Base-by-base conservation (phyloP, 2,113 vertebrate genomes). In the Pterocles orientalis region DNA sequence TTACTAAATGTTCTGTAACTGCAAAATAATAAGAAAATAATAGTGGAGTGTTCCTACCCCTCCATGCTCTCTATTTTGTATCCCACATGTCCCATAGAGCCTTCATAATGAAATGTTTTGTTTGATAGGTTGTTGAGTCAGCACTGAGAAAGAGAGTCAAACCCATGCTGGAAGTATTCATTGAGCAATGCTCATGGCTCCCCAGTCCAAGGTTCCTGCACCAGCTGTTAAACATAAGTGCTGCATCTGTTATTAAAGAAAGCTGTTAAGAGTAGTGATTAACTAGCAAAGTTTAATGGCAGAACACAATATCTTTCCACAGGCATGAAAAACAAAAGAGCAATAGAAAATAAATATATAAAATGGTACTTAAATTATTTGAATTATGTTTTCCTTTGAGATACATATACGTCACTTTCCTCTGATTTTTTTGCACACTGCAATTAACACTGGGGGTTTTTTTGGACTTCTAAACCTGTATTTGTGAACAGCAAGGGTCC, bases 21-120 rank as follows among this genome's bases (percentile, higher is more conserved):
- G 53, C 65, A 92, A 95, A 95, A 95, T 92, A 95, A 92, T 77
- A 92, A 88, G 90, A 88, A 97, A 94, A 96, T 94, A 95, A 96
- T 41, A 79, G 57, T 68, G 69, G 72, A 91, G 70, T 39, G 86
- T 91, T 95, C 86, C 77, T 94, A 82, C 57, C 65, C 91, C 91
- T 92, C 86, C 65, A 84, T 82, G 81, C 77, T 94, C 56, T 89
- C 73, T 87, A 39, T 88, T 88, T 86, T 88, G 68, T 51, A 77
- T 85, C 93, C 91, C 94, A 92, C 90, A 95, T 34, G 86, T 96
- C 90, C 94, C 95, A 92, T 36, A 48, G 91, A 97, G 86, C 81
- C 86, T 82, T 72, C 70, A 95, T 95, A 95, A 94, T 92, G 83
- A 96, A 92, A 95, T 84, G 61, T 65, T 95, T 83, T 92, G 61